Evolutionary conservation across 2,888 invertebrate species (phyloP), one percentile per base, ranked within the genome.

Genomic region (Corbicula japonica): DNA sequence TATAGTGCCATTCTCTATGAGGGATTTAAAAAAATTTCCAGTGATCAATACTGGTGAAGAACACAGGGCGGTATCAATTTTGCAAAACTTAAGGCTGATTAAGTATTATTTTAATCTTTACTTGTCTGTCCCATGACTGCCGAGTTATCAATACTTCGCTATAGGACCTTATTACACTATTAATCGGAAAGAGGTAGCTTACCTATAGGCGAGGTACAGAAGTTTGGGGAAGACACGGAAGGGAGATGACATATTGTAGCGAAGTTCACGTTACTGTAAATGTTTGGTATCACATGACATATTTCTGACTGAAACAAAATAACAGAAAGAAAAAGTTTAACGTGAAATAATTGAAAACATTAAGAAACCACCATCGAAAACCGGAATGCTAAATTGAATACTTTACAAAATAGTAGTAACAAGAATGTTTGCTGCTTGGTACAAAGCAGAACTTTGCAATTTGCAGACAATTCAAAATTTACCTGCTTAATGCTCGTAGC

Each of bases 231-330:
- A 28, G 54, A 52, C 18, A 38, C 44, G 3, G 66, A 68, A 1
- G 54, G 66, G 28, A 68, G 32, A 12, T 56, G 23, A 28, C 66
- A 68, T 28, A 68, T 18, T 21, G 28, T 54, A 6, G 56, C 38
- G 5, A 18, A 15, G n/a, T 35, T 10, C 0, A 41, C 15, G 10
- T 52, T 12, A 0, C 1, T 30, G 30, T 68, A 68, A 6, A 35
- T 26, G 6, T 23, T 21, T 0, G 66, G 56, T 26, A 56, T n/a
- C 44, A 68, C 32, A 35, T 68, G 66, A 44, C 66, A 68, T 12
- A 68, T 15, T 2, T 44, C 15, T 15, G 56, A 15, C 66, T 68
- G 41, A 54, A 68, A 68, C n/a, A 41, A 28, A n/a, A 12, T 3
- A n/a, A n/a, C n/a, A n/a, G 32, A 15, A 3, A 32, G 15, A 41